These are phyloP conservation scores for Callipepla squamata DNA, from an alignment of 2,113 vertebrate species.

Conservation along the genomic window DNA sequence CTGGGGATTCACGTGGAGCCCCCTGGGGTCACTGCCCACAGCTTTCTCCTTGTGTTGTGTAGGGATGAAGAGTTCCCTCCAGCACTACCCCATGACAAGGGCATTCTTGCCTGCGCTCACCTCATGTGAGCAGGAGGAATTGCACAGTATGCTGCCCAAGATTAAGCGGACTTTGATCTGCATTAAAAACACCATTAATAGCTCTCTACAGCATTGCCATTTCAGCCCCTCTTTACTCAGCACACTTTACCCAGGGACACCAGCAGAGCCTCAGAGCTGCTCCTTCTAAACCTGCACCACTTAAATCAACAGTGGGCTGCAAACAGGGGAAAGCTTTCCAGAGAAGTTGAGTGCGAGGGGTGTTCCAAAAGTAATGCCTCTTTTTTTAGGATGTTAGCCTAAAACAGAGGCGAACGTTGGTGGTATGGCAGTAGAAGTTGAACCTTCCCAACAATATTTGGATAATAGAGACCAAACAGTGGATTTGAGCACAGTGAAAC, in stretches of 20 bases:
- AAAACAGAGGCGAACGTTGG: too few species aligned
- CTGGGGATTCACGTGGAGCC: background rate
- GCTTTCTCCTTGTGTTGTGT: fast-evolving
- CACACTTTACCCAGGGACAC: background rate
- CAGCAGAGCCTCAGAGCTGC: background rate
- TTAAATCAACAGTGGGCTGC: background rate
- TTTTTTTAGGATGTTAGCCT: too few species aligned
- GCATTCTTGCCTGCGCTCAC: background rate
- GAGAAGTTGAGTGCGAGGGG: background rate
- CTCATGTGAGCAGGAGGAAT: background rate
- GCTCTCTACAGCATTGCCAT: background rate
- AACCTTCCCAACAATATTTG: too few species aligned
- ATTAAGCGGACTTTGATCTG: background rate
- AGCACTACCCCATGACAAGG: background rate
- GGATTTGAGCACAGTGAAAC: too few species aligned
- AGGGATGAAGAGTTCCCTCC: background rate
- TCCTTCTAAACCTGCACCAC: background rate
- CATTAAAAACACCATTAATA: background rate
- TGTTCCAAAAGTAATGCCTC: too few species aligned
- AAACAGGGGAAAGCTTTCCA: constrained; percentile 10
- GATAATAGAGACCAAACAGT: too few species aligned
- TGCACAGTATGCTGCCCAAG: background rate
- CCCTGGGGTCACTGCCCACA: background rate
- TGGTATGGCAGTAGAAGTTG: too few species aligned
- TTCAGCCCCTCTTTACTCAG: background rate